Conservation (phyloP, 2,888 invertebrate species). For the Oasisia sp. region DNA sequence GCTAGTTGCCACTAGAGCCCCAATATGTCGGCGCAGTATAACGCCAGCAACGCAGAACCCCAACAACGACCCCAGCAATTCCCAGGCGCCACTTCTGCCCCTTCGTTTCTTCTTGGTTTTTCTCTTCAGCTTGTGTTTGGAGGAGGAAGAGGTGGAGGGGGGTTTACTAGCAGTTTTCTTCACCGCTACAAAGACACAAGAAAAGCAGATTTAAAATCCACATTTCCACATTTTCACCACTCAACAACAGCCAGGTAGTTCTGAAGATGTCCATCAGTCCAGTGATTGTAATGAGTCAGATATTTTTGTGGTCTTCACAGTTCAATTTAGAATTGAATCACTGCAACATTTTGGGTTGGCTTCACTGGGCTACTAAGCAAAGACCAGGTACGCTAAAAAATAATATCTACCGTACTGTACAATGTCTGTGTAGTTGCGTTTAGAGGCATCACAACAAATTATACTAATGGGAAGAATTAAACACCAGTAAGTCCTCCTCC, state of each 20-base stretch:
- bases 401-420: no score
- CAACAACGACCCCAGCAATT: conserved; percentile 10
- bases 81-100: not conserved
- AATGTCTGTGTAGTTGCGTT: no score
- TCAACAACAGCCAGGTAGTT: not conserved
- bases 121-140: not conserved
- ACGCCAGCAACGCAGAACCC: not conserved
- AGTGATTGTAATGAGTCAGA: not conserved
- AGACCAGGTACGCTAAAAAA: no score
- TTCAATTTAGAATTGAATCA: not conserved
- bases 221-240: not conserved
- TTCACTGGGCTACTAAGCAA: no score
- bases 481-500: no score
- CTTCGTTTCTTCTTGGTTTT: not conserved
- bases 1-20: not conserved
- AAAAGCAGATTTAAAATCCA: not conserved
- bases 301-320: not conserved
- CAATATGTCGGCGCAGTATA: not conserved
- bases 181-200: not conserved
- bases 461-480: no score
- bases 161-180: conserved; percentile 6
- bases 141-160: not conserved
- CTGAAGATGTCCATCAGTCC: not conserved
- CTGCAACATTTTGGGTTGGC: not conserved
- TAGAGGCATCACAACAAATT: no score